Conservation (phyloP, 2,113 vertebrate genomes). For the Lagopus muta region DNA sequence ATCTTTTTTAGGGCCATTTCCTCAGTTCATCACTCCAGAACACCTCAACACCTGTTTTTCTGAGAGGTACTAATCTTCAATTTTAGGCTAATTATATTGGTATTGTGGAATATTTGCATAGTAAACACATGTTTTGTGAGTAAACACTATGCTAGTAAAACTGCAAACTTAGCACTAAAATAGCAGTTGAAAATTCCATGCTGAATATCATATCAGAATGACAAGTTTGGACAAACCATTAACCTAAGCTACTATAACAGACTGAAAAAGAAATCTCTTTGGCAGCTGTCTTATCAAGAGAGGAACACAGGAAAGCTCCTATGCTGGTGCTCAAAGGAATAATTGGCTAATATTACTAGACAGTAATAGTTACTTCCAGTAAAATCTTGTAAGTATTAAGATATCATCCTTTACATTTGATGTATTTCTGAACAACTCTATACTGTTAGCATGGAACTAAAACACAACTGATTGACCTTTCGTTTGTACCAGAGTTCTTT, state of each 20-base stretch:
- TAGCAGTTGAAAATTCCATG: constrained; percentile 15
- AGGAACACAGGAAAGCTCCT: neutral
- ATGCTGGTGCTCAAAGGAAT: neutral
- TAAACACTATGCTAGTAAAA: neutral
- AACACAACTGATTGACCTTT: neutral
- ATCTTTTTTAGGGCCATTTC: neutral
- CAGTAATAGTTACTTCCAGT: neutral
- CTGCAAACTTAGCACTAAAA: constrained; percentile 46
- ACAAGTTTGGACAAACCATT: constrained; percentile 44
- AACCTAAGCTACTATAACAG: neutral
- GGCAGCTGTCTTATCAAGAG: neutral
- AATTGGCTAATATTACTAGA: neutral
- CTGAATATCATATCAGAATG: neutral
- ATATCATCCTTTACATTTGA: neutral
- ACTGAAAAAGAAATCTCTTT: neutral
- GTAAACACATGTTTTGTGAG: neutral
- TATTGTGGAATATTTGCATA: constrained; percentile 6
- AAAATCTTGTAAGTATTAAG: neutral
- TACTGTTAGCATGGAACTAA: neutral
- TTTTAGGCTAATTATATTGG: neutral
- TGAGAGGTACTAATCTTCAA: neutral
- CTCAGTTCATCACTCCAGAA: neutral
- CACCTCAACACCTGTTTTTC: neutral
- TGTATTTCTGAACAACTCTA: neutral
- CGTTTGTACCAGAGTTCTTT: neutral